Conservation (phyloP, 2,888 invertebrate genomes). For the Dryobotodes eremita region DNA sequence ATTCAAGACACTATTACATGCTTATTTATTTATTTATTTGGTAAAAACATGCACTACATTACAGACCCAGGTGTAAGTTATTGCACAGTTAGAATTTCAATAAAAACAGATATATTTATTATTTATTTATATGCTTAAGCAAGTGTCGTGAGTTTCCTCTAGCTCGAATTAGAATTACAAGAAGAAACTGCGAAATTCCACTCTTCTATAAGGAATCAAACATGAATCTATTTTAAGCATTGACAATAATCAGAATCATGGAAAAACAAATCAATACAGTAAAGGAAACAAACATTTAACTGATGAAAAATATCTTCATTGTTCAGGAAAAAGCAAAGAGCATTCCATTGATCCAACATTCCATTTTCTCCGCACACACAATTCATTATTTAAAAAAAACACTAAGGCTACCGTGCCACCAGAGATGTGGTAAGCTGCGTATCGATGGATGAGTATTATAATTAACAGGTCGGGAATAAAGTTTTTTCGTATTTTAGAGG, state of each 20-base stretch:
- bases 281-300: background rate
- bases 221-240: background rate
- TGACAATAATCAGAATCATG: background rate
- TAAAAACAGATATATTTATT: too few relatives aligned
- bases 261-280: background rate
- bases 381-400: background rate
- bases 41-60: too few relatives aligned
- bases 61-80: too few relatives aligned
- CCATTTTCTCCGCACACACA: background rate
- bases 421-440: background rate
- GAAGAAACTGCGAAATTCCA: background rate
- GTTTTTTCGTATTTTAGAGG: too few relatives aligned
- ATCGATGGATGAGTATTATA: background rate
- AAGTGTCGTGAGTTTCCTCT: background rate
- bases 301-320: background rate
- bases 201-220: background rate
- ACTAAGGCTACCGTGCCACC: background rate
- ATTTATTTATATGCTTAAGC: too few relatives aligned
- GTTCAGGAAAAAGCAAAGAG: background rate
- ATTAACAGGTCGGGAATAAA: too few relatives aligned
- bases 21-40: too few relatives aligned
- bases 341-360: background rate
- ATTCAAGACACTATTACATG: background rate
- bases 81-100: too few relatives aligned
- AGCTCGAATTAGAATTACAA: background rate